A percentile compares a stretch with the other conserved stretches of the same genome.
These are phyloP conservation scores for Hirtodrosophila cameraria DNA, from an alignment of 2,888 invertebrate genomes.

Conservation along the genomic window DNA sequence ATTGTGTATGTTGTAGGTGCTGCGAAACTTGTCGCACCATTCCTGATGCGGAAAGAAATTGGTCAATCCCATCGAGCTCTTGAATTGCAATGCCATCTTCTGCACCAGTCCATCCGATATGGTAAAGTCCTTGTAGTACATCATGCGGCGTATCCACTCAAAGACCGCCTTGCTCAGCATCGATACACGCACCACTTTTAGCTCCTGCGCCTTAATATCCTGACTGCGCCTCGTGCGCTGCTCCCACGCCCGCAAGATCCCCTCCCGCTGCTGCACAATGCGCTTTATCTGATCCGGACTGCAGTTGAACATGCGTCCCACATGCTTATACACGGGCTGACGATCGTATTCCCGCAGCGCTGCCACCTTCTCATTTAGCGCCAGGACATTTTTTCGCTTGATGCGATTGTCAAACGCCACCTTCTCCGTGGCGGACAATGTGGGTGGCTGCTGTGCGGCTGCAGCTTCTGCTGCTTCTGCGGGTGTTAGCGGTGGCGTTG, in stretches of 20 bases:
- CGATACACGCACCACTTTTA: slow-evolving; percentile 80
- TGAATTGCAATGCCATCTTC: slow-evolving; percentile 82
- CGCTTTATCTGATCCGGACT: slow-evolving; percentile 83
- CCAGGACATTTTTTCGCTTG: slow-evolving; percentile 82
- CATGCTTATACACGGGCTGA: slow-evolving; percentile 81
- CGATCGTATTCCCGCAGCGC: slow-evolving; percentile 82
- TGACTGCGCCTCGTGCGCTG: slow-evolving; percentile 80
- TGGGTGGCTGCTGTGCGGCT: slow-evolving; percentile 16
- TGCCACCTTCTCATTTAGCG: slow-evolving; percentile 82
- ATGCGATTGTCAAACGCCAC: slow-evolving; percentile 82
- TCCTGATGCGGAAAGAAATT: slow-evolving; percentile 82
- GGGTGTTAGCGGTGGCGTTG: slow-evolving; percentile 1
- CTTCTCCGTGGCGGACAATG: slow-evolving; percentile 67
- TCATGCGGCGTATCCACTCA: slow-evolving; percentile 83
- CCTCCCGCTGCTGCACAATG: slow-evolving; percentile 80
- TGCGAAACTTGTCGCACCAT: slow-evolving; percentile 82
- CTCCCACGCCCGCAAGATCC: slow-evolving; percentile 81
- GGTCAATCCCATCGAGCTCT: slow-evolving; percentile 78
- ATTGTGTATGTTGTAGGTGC: slow-evolving; percentile 73
- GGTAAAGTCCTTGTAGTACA: slow-evolving; percentile 82
- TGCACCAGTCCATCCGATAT: slow-evolving; percentile 81
- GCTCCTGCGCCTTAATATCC: slow-evolving; percentile 75
- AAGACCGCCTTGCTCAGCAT: slow-evolving; percentile 82
- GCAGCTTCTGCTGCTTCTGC: background rate
- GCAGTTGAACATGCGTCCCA: slow-evolving; percentile 82